Evolutionary conservation across 2,797 vertebrate species (phyloP), one percentile per base, ranked within the genome.

Genomic region (Momotus momota): DNA sequence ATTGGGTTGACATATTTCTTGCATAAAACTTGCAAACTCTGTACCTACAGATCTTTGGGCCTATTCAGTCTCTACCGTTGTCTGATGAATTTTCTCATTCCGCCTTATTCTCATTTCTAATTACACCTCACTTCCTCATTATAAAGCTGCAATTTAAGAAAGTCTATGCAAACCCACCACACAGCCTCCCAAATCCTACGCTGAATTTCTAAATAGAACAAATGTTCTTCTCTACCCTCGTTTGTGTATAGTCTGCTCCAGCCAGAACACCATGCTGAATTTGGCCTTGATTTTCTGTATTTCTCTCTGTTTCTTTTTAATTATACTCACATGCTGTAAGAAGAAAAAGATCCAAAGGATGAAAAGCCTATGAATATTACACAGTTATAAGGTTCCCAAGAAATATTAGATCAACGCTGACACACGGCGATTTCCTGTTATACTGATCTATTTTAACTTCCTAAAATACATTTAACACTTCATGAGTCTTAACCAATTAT

Each of bases 381-480:
- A 88, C 70, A 87, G 21, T 71, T 90, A 67, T 27, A 91, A 83
- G 43, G 60, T 51, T 83, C 46, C 67, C 67, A 67, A 90, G 52
- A 84, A 91, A 78, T 61, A 64, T 45, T 78, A 78, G 80, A 93
- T 92, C 80, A 89, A 19, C 84, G 71, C 29, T 65, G 66, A 81
- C 46, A 49, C 45, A 83, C 0, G 2, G 40, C 5, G 3, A 81
- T 95, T 96, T 97, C 69, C 86, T 5, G 6, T 94, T 96, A 89
- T 33, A 79, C 35, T 82, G 69, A 94, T 67, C 69, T 93, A 71
- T 91, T 96, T 55, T 51, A 82, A 54, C n/a, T 75, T 87, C 57
- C 88, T 89, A 64, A 96, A 95, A 90, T 57, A 92, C 11, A 12
- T 20, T 87, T 92, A 89, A 93, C 72, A 57, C 19, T 80, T 94